These are phyloP conservation scores for Drosophila mauritiana DNA, from an alignment of 1,140 invertebrate genomes.

Conservation along the genomic window DNA sequence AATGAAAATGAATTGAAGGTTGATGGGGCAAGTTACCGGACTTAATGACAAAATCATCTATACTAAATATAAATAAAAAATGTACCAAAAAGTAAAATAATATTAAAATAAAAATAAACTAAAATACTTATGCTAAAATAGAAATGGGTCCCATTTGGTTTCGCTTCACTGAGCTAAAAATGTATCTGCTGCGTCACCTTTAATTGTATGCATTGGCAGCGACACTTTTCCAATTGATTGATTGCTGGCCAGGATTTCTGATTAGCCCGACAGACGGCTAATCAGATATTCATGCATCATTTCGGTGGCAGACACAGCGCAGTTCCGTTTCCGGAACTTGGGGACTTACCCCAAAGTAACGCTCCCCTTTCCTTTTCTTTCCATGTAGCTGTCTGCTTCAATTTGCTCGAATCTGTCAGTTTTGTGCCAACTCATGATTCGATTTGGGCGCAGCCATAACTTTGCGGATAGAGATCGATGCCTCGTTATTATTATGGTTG, in stretches of 20 bases:
- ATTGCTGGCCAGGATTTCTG: conserved; percentile 64
- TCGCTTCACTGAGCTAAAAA: not conserved
- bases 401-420: conserved; percentile 66
- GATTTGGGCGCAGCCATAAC: conserved; percentile 40
- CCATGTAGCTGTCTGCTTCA: conserved; percentile 50
- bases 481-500: conserved; percentile 42
- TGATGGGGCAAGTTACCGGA: not conserved
- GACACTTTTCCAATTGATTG: conserved; percentile 72
- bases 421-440: conserved; percentile 61
- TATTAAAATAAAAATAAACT: too few species aligned
- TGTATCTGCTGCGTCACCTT: conserved; percentile 23
- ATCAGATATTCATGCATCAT: conserved; percentile 78
- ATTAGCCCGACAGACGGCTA: conserved; percentile 59
- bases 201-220: conserved; percentile 42
- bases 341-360: conserved; percentile 16
- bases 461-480: conserved; percentile 49
- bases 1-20: conserved; percentile 39
- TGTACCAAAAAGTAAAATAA: too few species aligned
- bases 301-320: conserved; percentile 32
- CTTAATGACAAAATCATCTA: not conserved
- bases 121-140: not conserved
- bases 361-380: not conserved
- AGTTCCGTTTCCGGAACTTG: conserved; percentile 24
- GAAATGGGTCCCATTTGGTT: not conserved
- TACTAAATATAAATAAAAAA: not conserved